Conservation (phyloP, 1,140 invertebrate species). For the Bathynomus jamesi region DNA sequence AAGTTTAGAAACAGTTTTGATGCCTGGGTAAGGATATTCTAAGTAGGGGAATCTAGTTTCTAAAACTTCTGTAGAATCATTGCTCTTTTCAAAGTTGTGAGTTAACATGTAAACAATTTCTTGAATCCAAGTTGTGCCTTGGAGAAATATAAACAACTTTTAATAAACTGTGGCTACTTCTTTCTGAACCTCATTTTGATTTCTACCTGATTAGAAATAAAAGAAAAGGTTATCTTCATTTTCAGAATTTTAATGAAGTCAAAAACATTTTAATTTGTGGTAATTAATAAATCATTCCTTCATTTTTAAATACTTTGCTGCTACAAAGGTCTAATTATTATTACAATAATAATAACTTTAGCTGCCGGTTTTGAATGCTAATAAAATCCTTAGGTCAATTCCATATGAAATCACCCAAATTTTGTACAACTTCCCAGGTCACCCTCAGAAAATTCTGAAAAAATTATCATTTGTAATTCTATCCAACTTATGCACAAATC, state of each 20-base stretch:
- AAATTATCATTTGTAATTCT: too few relatives aligned
- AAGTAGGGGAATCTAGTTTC: conserved; percentile 50
- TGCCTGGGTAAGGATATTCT: conserved; percentile 48
- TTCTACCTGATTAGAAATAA: neutral
- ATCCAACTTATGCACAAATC: too few relatives aligned
- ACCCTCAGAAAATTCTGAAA: too few relatives aligned
- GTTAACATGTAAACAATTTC: conserved; percentile 71
- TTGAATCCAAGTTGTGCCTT: conserved; percentile 72
- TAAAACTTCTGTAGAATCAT: conserved; percentile 41
- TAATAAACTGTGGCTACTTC: neutral
- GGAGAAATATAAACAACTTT: neutral
- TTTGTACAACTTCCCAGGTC: too few relatives aligned
- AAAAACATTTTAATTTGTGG: too few relatives aligned
- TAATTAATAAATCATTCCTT: too few relatives aligned
- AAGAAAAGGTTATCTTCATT: neutral
- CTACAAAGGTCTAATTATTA: too few relatives aligned
- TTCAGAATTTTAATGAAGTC: neutral
- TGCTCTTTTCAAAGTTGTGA: conserved; percentile 47
- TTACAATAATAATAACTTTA: too few relatives aligned
- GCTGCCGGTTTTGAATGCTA: too few relatives aligned
- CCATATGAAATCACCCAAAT: too few relatives aligned
- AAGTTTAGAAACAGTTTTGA: conserved; percentile 34
- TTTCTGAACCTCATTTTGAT: neutral
- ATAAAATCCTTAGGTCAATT: too few relatives aligned
- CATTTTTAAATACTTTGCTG: too few relatives aligned